Evolutionary conservation across 1,140 invertebrate genomes (phyloP).

Genomic region (Eciton burchellii): DNA sequence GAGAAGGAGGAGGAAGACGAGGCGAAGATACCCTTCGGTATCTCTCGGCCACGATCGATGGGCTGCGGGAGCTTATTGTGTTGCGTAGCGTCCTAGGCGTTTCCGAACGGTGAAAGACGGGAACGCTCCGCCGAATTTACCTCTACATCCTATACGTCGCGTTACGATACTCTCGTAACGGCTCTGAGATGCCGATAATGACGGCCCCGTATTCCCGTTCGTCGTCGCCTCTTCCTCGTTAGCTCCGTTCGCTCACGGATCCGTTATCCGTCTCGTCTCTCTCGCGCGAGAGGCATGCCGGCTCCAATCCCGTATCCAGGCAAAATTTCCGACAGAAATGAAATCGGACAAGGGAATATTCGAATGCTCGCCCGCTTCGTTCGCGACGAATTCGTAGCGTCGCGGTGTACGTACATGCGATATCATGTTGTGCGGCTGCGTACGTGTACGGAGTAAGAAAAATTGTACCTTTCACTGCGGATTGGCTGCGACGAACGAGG

Average conservation of each 20-base stretch:
- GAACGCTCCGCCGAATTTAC: constrained; percentile 69
- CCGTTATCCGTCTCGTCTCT: constrained; percentile 24
- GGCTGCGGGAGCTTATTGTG: constrained; percentile 76
- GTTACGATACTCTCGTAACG: constrained; percentile 77
- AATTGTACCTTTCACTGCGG: neutral
- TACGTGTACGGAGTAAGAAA: neutral
- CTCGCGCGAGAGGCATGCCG: neutral
- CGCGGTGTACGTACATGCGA: too few relatives aligned
- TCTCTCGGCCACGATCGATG: constrained; percentile 75
- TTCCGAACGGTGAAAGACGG: constrained; percentile 66
- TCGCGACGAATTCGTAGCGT: neutral
- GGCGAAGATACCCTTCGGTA: constrained; percentile 61
- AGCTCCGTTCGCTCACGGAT: constrained; percentile 31
- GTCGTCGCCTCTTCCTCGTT: neutral
- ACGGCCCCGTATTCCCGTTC: constrained; percentile 55
- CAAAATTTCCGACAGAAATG: neutral
- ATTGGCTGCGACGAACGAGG: too few relatives aligned
- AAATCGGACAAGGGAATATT: too few relatives aligned
- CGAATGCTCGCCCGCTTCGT: too few relatives aligned
- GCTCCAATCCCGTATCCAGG: neutral
- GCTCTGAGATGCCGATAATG: constrained; percentile 75
- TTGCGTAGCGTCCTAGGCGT: constrained; percentile 69
- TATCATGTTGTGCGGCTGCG: too few relatives aligned
- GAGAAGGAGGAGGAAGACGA: constrained; percentile 47
- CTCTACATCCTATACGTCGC: constrained; percentile 76